These are phyloP conservation scores for Quiscalus mexicanus DNA, from an alignment of 2,113 vertebrate genomes.

Conservation along the genomic window DNA sequence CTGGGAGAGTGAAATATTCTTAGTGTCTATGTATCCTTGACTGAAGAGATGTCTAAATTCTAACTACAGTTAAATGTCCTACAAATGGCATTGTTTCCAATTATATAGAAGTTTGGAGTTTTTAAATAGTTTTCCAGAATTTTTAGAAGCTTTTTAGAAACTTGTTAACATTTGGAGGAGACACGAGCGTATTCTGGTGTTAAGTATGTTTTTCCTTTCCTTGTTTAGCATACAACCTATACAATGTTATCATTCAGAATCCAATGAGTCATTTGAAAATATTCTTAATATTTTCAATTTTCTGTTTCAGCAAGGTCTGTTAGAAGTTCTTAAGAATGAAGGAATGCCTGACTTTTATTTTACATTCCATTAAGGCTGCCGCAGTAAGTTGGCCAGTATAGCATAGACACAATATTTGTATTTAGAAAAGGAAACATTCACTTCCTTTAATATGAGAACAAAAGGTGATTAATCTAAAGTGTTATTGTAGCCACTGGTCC, in stretches of 20 bases:
- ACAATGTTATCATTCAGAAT: neutral
- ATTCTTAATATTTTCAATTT: neutral
- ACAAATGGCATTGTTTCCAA: neutral
- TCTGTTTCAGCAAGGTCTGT: neutral
- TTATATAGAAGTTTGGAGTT: neutral
- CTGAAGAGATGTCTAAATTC: neutral
- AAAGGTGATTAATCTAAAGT: neutral
- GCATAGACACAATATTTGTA: neutral
- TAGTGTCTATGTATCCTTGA: neutral
- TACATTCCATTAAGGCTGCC: neutral
- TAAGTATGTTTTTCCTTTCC: neutral
- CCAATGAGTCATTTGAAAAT: neutral
- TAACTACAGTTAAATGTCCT: neutral
- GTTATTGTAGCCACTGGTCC: neutral
- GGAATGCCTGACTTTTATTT: neutral
- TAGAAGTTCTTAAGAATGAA: neutral
- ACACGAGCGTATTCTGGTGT: neutral
- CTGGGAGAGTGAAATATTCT: neutral
- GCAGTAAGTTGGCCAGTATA: neutral
- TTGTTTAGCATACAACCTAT: neutral
- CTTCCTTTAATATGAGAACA: neutral
- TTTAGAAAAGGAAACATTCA: neutral
- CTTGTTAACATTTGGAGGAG: neutral
- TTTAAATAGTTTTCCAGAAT: neutral
- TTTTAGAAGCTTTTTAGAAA: neutral